Base-by-base conservation (phyloP, 2,113 vertebrate genomes). In the Heloderma charlesbogerti region DNA sequence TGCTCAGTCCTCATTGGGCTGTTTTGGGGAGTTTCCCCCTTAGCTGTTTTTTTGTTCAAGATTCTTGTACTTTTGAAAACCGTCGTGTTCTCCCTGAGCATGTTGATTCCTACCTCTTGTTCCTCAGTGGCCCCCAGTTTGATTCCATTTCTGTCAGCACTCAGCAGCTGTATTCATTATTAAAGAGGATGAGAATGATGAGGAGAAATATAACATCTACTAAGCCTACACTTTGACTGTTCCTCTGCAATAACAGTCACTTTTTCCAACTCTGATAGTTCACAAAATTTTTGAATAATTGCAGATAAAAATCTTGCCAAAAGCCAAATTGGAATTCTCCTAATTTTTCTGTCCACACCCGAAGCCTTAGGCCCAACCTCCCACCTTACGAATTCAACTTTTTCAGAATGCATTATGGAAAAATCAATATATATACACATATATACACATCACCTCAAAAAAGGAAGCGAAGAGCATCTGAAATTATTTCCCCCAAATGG, bases 311-410 rank as follows among this genome's bases (percentile, higher is more conserved):
- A 22, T 1, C 63, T 8, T 86, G 89, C 63, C 12, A 63, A 86
- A 86, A 94, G 45, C 92, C 22, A 12, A 85, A 4, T 2, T 83
- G 84, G 66, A 84, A 85, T 69, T 43, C 63, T 94, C 94, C 93
- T 81, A 31, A 84, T 31, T 6, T 83, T 66, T 37, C 37, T 54
- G 57, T 79, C 75, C 63, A 20, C 0, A 0, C 67, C 90, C 93
- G 51, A 45, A 66, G 57, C 75, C 29, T 63, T 45, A 34, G 40
- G 31, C 66, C 90, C 85, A 77, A 85, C 18, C 75, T 77, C 75
- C 0, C 0, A 88, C 92, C 27, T 43, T 63, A 48, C 43, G 34
- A 40, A 95, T 84, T 66, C 57, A 66, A 20, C 20, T 66, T 84
- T 20, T 84, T 48, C 78, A 27, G 57, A 63, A 6, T 66, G n/a